Evolutionary conservation across 1,140 invertebrate genomes (phyloP).

Genomic region (Drosophila bocqueti): DNA sequence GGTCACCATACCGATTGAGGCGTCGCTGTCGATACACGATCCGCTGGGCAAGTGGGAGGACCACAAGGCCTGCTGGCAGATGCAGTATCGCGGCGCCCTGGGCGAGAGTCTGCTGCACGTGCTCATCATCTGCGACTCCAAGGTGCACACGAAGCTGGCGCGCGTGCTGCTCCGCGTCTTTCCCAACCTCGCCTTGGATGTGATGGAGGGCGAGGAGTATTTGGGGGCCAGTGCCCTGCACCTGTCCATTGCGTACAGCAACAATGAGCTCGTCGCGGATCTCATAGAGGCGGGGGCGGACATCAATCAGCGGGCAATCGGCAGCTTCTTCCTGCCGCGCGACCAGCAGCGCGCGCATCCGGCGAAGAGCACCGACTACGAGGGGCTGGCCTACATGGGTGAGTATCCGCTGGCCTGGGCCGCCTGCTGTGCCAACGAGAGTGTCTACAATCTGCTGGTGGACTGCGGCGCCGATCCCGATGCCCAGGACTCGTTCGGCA

Average conservation of each 20-base stretch:
- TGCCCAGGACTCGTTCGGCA: slow-evolving; percentile 95
- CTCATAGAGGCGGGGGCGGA: slow-evolving; percentile 95
- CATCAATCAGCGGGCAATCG: slow-evolving; percentile 96
- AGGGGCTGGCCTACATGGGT: slow-evolving; percentile 97
- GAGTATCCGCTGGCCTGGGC: slow-evolving; percentile 99
- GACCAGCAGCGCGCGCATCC: slow-evolving; percentile 93
- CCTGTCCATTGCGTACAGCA: slow-evolving; percentile 97
- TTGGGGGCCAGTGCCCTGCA: slow-evolving; percentile 97
- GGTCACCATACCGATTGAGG: slow-evolving; percentile 93
- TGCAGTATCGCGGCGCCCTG: slow-evolving; percentile 96
- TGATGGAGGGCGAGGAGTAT: slow-evolving; percentile 99
- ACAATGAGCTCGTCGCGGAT: slow-evolving; percentile 97
- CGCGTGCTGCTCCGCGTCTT: slow-evolving; percentile 95
- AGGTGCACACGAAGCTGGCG: slow-evolving; percentile 89
- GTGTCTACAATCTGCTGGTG: slow-evolving; percentile 98
- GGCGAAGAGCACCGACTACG: slow-evolving; percentile 95
- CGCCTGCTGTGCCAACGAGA: slow-evolving; percentile 97
- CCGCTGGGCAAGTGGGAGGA: slow-evolving; percentile 94
- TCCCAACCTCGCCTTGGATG: slow-evolving; percentile 95
- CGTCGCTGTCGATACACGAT: slow-evolving; percentile 91
- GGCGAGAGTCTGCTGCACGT: slow-evolving; percentile 98
- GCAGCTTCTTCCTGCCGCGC: slow-evolving; percentile 95
- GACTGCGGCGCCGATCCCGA: slow-evolving; percentile 97
- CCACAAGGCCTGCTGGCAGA: slow-evolving; percentile 98
- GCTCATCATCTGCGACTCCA: slow-evolving; percentile 97